Base-by-base conservation (phyloP, 2,797 vertebrate species). In the Aeoliscus strigatus region DNA sequence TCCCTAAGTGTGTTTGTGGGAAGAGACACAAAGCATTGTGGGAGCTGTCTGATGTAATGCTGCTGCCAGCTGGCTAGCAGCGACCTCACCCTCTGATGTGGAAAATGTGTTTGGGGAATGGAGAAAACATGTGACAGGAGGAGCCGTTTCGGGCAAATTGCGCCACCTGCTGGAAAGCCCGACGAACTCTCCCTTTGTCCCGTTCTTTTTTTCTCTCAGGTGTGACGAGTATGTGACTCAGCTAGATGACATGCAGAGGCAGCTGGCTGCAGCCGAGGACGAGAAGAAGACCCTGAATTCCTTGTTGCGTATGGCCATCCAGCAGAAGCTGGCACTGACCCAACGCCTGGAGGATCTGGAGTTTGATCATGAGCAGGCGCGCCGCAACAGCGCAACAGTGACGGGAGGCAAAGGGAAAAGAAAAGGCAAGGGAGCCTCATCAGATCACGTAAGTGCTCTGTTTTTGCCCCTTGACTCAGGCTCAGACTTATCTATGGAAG, bases 271-370 rank as follows among this genome's bases (percentile, higher is more conserved):
- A 0, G 96, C 96, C 0, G 96, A 99, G 79, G 96, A 99, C 1
- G 96, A 99, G 79, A 99, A 97, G 91, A 98, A 97, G 86, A 99
- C 96, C 0, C 81, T 99, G 61, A 99, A 99, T 71, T 98, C 95
- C 1, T 71, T 99, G 77, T 79, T 99, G n/a, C 94, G 96, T 6
- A 98, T 98, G 96, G 96, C 96, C 54, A 99, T 99, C 79, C 96
- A 99, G 82, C 96, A 98, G 88, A 99, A 99, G 80, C 85, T 99
- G 69, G 96, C 96, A 1, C 78, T 99, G 56, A 99, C 96, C 2
- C 96, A 99, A 83, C 91, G 96, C 24, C 81, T 99, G 46, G 96
- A 99, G 73, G 94, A 98, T 60, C 61, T 98, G 55, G 96, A 98
- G 87, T 92, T 99, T 14, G 91, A 98, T 76, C 92, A 97, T 0